phyloP scores from a whole-genome alignment of 2,113 vertebrate species.

The Pelecanus crispus region DNA sequence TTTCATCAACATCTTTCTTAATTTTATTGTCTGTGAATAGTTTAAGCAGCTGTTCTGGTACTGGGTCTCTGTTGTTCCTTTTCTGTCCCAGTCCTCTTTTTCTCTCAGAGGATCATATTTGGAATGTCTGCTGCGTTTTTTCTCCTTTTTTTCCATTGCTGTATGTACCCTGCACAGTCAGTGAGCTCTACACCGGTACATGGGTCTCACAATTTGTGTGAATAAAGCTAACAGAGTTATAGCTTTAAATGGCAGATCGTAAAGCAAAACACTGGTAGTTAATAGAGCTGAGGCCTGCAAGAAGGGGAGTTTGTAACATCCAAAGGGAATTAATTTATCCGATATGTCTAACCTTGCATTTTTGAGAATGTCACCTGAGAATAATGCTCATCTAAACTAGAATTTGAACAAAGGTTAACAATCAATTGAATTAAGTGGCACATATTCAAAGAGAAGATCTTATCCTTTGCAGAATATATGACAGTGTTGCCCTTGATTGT shows the following conservation, averaged over 20 bases:
- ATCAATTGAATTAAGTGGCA: neutral
- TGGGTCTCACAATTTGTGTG: neutral
- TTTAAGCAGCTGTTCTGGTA: neutral
- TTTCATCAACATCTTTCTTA: neutral
- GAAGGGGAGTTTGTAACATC: neutral
- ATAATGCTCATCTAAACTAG: neutral
- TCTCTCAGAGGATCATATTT: neutral
- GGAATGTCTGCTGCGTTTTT: neutral
- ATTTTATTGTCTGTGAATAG: neutral
- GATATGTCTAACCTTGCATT: slow-evolving; percentile 12
- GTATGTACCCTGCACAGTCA: neutral
- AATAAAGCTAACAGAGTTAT: neutral
- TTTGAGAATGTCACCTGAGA: slow-evolving; percentile 23
- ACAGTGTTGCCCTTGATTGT: neutral
- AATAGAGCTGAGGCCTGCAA: neutral
- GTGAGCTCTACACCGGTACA: neutral
- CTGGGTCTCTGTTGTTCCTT: neutral
- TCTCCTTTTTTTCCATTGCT: neutral
- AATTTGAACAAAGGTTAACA: neutral
- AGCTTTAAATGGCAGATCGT: neutral
- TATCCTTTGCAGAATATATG: neutral
- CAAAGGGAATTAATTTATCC: slow-evolving; percentile 5
- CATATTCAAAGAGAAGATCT: neutral
- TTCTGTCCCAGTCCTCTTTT: neutral
- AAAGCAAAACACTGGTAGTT: neutral